Conservation (phyloP, 2,113 vertebrate genomes). For the Myocastor coypus region DNA sequence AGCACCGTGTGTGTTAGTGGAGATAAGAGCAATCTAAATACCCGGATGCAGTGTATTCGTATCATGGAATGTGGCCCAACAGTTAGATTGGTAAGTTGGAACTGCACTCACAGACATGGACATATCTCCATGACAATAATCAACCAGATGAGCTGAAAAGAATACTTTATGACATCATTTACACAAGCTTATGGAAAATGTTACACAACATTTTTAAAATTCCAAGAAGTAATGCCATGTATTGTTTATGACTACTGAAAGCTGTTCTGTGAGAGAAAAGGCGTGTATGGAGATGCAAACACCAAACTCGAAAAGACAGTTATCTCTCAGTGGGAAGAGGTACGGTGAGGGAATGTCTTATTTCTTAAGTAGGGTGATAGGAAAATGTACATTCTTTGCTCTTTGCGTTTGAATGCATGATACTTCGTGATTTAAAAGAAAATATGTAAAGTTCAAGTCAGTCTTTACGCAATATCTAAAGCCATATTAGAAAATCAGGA, state of each 20-base stretch:
- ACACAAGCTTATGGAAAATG: background rate
- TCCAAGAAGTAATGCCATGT: background rate
- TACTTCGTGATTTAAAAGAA: background rate
- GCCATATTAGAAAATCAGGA: constrained; percentile 1
- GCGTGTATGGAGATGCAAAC: too few relatives aligned
- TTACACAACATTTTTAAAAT: background rate
- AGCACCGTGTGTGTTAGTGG: background rate
- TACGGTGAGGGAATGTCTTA: background rate
- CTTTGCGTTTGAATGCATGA: background rate
- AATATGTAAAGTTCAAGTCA: constrained; percentile 16
- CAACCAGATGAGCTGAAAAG: background rate
- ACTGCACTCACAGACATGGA: background rate
- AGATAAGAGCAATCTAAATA: background rate
- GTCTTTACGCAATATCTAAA: background rate
- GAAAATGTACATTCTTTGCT: background rate
- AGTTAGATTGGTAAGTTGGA: background rate
- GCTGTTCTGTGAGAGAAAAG: background rate
- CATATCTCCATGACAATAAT: background rate
- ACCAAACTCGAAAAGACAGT: background rate
- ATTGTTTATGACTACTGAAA: background rate
- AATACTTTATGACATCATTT: background rate
- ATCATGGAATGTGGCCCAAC: background rate
- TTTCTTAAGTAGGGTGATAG: background rate
- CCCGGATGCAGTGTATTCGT: background rate
- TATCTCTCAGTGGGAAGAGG: background rate